phyloP scores from a whole-genome alignment of 2,113 vertebrate genomes.

The Lampris megalopsis region DNA sequence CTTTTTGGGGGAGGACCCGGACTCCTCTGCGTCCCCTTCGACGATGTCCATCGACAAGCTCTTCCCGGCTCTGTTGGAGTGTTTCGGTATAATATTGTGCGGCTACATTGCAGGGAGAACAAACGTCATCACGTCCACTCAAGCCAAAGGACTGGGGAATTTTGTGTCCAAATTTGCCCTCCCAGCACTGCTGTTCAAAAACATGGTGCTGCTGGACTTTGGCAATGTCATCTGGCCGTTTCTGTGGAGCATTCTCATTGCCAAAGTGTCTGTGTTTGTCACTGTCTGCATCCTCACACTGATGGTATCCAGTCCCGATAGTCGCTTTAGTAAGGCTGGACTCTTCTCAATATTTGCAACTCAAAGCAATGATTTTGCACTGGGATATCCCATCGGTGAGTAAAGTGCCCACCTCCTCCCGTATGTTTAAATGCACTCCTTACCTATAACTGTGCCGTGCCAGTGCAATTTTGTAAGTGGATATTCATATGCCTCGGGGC shows the following conservation, averaged over 20 bases:
- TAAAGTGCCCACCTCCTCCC: background rate
- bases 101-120: slow-evolving; percentile 94
- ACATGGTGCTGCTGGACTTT: slow-evolving; percentile 97
- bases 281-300: slow-evolving; percentile 91
- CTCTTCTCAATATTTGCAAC: slow-evolving; percentile 98
- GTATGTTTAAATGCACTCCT: background rate
- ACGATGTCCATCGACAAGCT: slow-evolving; percentile 94
- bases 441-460: background rate
- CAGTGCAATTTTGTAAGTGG: background rate
- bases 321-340: slow-evolving; percentile 93
- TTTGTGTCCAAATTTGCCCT: slow-evolving; percentile 98
- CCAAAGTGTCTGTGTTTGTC: slow-evolving; percentile 93
- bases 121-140: slow-evolving; percentile 91
- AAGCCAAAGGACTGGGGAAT: slow-evolving; percentile 94
- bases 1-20: slow-evolving; percentile 33
- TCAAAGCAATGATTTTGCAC: slow-evolving; percentile 98
- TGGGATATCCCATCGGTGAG: slow-evolving; percentile 98
- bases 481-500: no score
- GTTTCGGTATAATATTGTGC: slow-evolving; percentile 97
- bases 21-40: slow-evolving; percentile 57
- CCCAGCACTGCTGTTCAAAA: slow-evolving; percentile 95
- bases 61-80: slow-evolving; percentile 94
- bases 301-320: slow-evolving; percentile 88
- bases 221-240: slow-evolving; percentile 95
- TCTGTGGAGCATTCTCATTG: slow-evolving; percentile 92